A percentile compares a stretch with the other conserved stretches of the same genome.
Evolutionary conservation across 1,140 invertebrate species (phyloP).

Genomic region (Drosophila tani): DNA sequence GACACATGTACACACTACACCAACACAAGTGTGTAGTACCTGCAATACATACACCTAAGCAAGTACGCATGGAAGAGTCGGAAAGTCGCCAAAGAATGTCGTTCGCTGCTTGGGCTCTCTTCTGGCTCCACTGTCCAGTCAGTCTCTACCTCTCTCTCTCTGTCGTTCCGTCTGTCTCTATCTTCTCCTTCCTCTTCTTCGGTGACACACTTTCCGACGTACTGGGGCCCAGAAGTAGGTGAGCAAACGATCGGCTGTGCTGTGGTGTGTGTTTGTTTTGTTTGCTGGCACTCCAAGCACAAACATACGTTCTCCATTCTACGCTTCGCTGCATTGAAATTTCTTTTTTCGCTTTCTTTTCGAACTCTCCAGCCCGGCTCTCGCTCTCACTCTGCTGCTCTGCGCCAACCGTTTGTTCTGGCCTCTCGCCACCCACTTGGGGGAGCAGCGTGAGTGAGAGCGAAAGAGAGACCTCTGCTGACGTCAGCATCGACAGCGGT

Average conservation of each 20-base stretch:
- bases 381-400: slow-evolving; percentile 28
- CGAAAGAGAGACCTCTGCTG: slow-evolving; percentile 13
- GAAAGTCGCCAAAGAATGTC: slow-evolving; percentile 71
- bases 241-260: slow-evolving; percentile 51
- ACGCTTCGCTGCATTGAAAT: slow-evolving; percentile 79
- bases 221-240: slow-evolving; percentile 63
- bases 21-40: slow-evolving; percentile 9
- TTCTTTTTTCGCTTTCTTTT: slow-evolving; percentile 83
- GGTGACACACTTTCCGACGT: slow-evolving; percentile 70
- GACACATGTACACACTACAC: background rate
- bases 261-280: slow-evolving; percentile 25
- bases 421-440: slow-evolving; percentile 18
- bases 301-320: slow-evolving; percentile 70
- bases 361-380: slow-evolving; percentile 64
- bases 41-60: slow-evolving; percentile 6
- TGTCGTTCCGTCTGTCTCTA: background rate
- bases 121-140: slow-evolving; percentile 18
- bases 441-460: background rate
- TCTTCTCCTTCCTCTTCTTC: slow-evolving; percentile 40
- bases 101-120: slow-evolving; percentile 53
- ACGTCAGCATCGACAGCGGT: slow-evolving; percentile 18
- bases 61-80: slow-evolving; percentile 33
- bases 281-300: slow-evolving; percentile 34
- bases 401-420: slow-evolving; percentile 25
- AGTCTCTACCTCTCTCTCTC: slow-evolving; percentile 19